Conservation (phyloP, 2,113 vertebrate genomes). For the Terrapene triunguis region DNA sequence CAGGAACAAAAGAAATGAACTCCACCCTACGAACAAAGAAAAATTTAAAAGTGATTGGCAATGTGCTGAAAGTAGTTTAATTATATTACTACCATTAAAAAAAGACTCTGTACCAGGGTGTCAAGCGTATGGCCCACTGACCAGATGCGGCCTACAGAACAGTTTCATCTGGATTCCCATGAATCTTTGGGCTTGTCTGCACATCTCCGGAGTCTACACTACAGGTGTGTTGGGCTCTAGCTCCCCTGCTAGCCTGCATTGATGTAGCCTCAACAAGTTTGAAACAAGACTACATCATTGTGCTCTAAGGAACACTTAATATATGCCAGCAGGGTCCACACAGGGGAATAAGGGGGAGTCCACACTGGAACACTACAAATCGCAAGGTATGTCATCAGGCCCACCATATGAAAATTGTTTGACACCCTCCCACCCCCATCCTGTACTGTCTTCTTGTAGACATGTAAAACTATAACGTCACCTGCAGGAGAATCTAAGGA, state of each 20-base stretch:
- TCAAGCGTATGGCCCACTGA: background rate
- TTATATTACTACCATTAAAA: background rate
- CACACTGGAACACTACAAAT: background rate
- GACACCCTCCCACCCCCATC: background rate
- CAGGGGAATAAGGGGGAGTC: background rate
- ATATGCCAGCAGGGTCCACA: background rate
- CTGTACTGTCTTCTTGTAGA: background rate
- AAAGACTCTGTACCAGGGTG: background rate
- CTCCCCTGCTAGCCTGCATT: background rate
- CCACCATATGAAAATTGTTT: background rate
- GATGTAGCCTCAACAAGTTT: background rate
- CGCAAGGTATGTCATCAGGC: background rate
- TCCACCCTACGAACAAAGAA: constrained; percentile 67
- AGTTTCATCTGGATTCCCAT: background rate
- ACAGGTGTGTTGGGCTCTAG: background rate
- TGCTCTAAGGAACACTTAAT: background rate
- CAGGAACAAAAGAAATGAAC: constrained; percentile 65
- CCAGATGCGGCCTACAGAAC: background rate
- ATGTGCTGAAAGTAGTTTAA: constrained; percentile 20
- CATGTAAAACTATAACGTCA: background rate
- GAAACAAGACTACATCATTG: background rate
- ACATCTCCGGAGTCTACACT: no score
- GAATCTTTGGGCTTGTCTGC: background rate
- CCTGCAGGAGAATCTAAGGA: background rate
- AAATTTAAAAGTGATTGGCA: constrained; percentile 13